Percentiles rank a stretch among this genome's conserved stretches.
phyloP scores from a whole-genome alignment of 2,797 vertebrate species.

The Sarcophilus harrisii region DNA sequence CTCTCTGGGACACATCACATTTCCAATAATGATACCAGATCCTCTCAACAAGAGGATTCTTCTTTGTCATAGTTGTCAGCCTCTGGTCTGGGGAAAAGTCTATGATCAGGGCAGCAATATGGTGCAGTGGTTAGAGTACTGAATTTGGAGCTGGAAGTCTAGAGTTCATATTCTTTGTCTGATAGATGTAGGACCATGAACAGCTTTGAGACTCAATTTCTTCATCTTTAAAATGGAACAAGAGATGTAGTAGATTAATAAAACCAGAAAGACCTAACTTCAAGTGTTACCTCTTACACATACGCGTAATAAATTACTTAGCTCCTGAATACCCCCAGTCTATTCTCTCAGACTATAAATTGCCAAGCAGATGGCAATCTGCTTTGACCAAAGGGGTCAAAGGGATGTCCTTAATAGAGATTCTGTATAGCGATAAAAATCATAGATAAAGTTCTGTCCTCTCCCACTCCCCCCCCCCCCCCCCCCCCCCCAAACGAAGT shows the following conservation, averaged over 20 bases:
- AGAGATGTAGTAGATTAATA: neutral
- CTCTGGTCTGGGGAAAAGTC: neutral
- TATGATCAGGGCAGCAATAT: neutral
- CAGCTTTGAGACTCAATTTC: neutral
- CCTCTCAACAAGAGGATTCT: neutral
- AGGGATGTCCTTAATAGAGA: neutral
- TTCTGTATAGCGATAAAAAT: neutral
- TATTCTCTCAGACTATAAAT: neutral
- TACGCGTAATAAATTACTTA: neutral
- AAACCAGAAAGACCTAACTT: neutral
- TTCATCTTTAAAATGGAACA: neutral
- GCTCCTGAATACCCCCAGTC: neutral
- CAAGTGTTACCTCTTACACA: neutral
- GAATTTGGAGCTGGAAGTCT: neutral
- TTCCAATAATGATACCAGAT: neutral
- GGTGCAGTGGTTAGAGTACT: neutral
- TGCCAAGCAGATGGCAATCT: neutral
- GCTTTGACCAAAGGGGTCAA: neutral
- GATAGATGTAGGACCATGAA: neutral
- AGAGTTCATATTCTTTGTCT: neutral
- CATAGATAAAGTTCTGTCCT: neutral
- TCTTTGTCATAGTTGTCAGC: neutral
- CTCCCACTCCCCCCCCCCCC: neutral
- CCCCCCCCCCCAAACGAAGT: neutral
- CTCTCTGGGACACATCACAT: neutral